These are phyloP conservation scores for Macrotus californicus DNA, from an alignment of 2,113 vertebrate genomes.

Conservation along the genomic window DNA sequence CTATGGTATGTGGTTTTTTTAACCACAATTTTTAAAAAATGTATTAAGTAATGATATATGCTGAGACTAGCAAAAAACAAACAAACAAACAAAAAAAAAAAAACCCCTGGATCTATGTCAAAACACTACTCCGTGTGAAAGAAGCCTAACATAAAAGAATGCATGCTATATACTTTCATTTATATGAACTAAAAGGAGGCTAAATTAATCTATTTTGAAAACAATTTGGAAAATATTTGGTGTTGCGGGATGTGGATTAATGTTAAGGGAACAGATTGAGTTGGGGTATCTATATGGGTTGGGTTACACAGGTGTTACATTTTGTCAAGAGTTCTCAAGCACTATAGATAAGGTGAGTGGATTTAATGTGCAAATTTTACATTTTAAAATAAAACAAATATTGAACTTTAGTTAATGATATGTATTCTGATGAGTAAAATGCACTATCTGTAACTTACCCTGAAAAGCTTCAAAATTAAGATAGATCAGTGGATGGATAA, in stretches of 20 bases:
- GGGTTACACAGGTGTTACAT: neutral
- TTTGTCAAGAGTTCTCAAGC: neutral
- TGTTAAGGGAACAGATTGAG: neutral
- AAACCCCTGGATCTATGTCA: neutral
- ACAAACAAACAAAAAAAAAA: too few relatives aligned
- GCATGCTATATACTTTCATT: neutral
- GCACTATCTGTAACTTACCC: neutral
- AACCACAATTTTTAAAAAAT: neutral
- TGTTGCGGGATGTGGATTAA: neutral
- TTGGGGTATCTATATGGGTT: neutral
- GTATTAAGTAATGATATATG: neutral
- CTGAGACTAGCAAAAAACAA: neutral
- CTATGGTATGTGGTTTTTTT: neutral
- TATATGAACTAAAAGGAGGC: neutral
- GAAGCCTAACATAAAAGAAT: neutral
- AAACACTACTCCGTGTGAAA: neutral
- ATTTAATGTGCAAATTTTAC: neutral
- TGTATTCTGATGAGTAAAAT: neutral
- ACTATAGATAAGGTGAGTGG: neutral
- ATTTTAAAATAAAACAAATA: neutral
- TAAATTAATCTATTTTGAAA: neutral
- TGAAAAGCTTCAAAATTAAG: neutral
- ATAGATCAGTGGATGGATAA: neutral
- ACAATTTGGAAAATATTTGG: neutral
- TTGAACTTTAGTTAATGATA: conserved; percentile 10